Conservation (phyloP, 2,888 invertebrate species). For the Melipona beecheii region DNA sequence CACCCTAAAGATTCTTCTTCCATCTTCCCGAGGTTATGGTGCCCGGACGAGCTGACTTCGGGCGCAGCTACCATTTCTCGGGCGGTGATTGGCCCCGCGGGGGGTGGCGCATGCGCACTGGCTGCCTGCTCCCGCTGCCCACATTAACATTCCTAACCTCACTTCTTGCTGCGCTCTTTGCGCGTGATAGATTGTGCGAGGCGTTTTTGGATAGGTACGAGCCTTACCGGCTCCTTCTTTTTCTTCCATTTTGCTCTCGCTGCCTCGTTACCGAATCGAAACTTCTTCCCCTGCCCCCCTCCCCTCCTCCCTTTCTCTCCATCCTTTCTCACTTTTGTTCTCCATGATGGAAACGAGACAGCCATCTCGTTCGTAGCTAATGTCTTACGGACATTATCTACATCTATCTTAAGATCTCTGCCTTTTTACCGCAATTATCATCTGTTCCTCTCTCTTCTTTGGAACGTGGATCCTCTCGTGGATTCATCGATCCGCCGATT, state of each 20-base stretch:
- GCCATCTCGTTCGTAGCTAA: neutral
- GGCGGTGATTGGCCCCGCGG: conserved; percentile 83
- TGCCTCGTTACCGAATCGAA: conserved; percentile 62
- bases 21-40: conserved; percentile 69
- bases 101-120: conserved; percentile 81
- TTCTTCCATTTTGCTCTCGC: conserved; percentile 49
- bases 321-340: neutral
- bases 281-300: neutral
- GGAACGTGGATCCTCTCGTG: neutral
- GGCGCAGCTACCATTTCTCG: conserved; percentile 83
- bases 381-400: neutral
- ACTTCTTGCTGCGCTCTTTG: conserved; percentile 75
- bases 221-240: conserved; percentile 47
- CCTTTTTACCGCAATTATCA: neutral
- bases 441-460: neutral
- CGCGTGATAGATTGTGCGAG: conserved; percentile 78
- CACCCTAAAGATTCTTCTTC: conserved; percentile 68
- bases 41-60: conserved; percentile 76
- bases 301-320: neutral
- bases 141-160: conserved; percentile 83
- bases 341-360: neutral
- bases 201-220: conserved; percentile 70
- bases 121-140: conserved; percentile 74
- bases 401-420: neutral
- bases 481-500: neutral